Base-by-base conservation (phyloP, 2,113 vertebrate genomes). In the Leptobrachium leishanense region DNA sequence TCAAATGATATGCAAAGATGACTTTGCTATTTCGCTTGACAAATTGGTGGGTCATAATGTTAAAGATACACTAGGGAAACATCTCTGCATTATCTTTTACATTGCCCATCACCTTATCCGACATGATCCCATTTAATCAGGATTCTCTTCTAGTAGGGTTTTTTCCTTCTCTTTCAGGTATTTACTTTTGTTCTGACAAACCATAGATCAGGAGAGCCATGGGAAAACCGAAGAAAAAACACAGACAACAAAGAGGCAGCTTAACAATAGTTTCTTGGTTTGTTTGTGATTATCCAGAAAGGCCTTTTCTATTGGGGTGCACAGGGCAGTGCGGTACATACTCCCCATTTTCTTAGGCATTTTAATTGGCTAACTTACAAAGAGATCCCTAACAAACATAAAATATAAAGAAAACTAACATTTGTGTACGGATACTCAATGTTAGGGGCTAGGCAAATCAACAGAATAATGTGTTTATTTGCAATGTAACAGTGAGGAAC, bases 41-140 rank as follows among this genome's bases (percentile, higher is more conserved):
- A 92, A 90, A 89, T 87, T 77, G 79, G 81, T 71, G 76, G 86
- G 88, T 89, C 87, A 86, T 81, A 92, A 89, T 87, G 85, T 87
- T 86, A 89, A 87, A 92, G 83, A 90, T 76, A 87, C 83, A 86
- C 59, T 10, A 15, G 67, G 72, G 86, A 68, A 76, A 81, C 77
- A 71, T 54, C 82, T 80, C 41, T 39, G 73, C 77, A 0, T 83
- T 88, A 88, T 90, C 84, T 88, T 85, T 82, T 84, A 83, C 83
- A 85, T 84, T 87, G 84, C 79, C 82, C 83, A 82, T 86, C 85
- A 88, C 71, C 80, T 82, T 87, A 86, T 87, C 82, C 78, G 73
- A 85, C 82, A 82, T 54, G 77, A 44, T 75, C 77, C 66, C 80
- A 74, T 84, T 88, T 84, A 86, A 86, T 82, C 82, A 69, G 53